A percentile compares a stretch with the other conserved stretches of the same genome.
phyloP scores from a whole-genome alignment of 2,888 invertebrate species.

The Lasioglossum figueresi region DNA sequence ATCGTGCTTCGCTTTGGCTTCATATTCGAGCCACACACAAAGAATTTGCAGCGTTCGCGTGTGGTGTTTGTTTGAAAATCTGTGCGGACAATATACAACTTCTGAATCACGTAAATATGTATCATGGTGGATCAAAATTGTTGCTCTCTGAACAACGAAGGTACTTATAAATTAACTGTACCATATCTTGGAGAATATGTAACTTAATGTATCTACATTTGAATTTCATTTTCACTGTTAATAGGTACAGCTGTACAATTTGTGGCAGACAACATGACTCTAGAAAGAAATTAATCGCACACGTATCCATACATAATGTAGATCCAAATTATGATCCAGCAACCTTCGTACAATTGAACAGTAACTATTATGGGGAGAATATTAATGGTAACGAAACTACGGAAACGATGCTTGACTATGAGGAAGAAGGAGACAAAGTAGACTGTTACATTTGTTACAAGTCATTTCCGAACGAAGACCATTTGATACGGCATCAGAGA shows the following conservation, averaged over 20 bases:
- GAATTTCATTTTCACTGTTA: constrained; percentile 4
- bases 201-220: constrained; percentile 62
- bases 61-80: constrained; percentile 86
- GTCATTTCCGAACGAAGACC: constrained; percentile 84
- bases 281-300: constrained; percentile 85
- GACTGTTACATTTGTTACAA: constrained; percentile 84
- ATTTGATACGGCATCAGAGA: constrained; percentile 84
- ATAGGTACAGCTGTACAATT: constrained; percentile 84
- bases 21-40: constrained; percentile 86
- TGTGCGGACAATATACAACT: constrained; percentile 84
- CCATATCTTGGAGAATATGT: neutral
- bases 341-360: constrained; percentile 84
- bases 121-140: constrained; percentile 83
- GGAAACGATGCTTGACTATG: constrained; percentile 77
- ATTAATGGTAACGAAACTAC: constrained; percentile 75
- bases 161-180: constrained; percentile 63
- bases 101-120: constrained; percentile 85
- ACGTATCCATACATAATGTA: constrained; percentile 86
- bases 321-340: constrained; percentile 84
- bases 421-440: constrained; percentile 80
- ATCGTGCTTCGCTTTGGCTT: constrained; percentile 85
- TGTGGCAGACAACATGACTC: constrained; percentile 86
- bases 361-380: constrained; percentile 79
- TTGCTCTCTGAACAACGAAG: constrained; percentile 81
- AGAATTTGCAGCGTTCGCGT: constrained; percentile 85